Evolutionary conservation across 2,888 invertebrate species (phyloP).

Genomic region (Conchocele bisecta): DNA sequence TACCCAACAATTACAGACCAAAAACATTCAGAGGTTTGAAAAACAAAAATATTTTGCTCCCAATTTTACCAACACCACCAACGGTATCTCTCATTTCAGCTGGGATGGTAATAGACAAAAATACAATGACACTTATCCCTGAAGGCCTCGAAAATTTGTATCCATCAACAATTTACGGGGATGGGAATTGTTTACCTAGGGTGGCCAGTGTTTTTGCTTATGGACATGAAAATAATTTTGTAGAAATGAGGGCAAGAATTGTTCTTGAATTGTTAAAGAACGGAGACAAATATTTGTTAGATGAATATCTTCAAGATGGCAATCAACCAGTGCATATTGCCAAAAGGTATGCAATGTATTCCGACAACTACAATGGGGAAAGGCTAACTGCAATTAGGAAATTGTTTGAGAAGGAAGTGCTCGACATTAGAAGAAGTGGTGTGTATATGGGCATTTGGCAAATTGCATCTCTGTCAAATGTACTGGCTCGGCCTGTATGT

Average conservation of each 20-base stretch:
- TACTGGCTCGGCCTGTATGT: conserved; percentile 8
- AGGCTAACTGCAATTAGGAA: not conserved
- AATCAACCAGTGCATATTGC: conserved; percentile 5
- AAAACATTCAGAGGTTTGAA: no score
- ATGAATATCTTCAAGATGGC: conserved; percentile 11
- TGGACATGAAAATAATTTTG: conserved; percentile 5
- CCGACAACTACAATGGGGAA: not conserved
- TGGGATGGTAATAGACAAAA: not conserved
- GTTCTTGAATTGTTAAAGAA: conserved; percentile 10
- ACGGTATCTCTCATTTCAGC: no score
- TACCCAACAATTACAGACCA: no score
- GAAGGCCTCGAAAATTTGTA: not conserved
- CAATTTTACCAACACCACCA: no score
- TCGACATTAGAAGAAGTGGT: conserved; percentile 1
- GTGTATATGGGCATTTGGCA: conserved; percentile 52
- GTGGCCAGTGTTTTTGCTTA: conserved; percentile 18
- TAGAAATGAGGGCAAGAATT: conserved; percentile 17
- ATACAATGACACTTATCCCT: not conserved
- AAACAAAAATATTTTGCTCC: no score
- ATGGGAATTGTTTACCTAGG: conserved; percentile 21
- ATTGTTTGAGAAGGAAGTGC: conserved; percentile 30
- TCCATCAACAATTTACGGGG: conserved; percentile 10
- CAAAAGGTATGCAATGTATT: conserved; percentile 17
- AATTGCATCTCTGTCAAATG: conserved; percentile 18
- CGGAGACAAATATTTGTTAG: conserved; percentile 2